Evolutionary conservation across 2,888 invertebrate genomes (phyloP), one percentile per base, ranked within the genome.

Genomic region (Limnephilus lunatus): DNA sequence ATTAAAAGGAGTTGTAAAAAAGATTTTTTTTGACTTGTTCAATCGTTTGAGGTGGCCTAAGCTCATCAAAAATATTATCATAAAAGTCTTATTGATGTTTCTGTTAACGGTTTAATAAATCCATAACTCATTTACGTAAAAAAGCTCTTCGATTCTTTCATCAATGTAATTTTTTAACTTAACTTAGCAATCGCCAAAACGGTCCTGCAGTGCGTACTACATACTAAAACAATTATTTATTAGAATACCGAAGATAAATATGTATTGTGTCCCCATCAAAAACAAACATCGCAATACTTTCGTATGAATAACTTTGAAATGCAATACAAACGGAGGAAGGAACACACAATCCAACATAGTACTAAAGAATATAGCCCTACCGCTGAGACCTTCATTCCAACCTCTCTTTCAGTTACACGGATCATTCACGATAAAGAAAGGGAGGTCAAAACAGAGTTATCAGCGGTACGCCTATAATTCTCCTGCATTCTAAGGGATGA

Each of bases 251-350:
- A 35, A 83, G 83, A 31, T 3, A 83, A 35, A 31, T 1, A 1
- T 0, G 83, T 86, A 35, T 48, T 35, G n/a, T 30, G 86, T 86
- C 44, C 86, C 39, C 86, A 35, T 68, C 68, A n/a, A 68, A 68
- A 68, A 68, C 68, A 68, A 68, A 68, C 68, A 86, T 12, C 35
- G n/a, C 86, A 86, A 86, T 86, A 86, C 14, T 83, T 83, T 83
- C 39, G 39, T 86, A 68, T 68, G 68, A 68, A 68, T 68, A 68
- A 68, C 25, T 68, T 68, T n/a, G 25, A 25, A n/a, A 68, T 68
- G 68, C 68, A 68, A 68, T 68, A 19, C 53, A 53, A 53, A 53
- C 53, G 25, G 68, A n/a, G n/a, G 68, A 68, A 4, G 25, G 68
- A 68, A 68, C 68, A 5, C 68, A 68, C 9, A n/a, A n/a, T 68